Evolutionary conservation across 2,888 invertebrate species (phyloP).

Genomic region (Catonia carolina): DNA sequence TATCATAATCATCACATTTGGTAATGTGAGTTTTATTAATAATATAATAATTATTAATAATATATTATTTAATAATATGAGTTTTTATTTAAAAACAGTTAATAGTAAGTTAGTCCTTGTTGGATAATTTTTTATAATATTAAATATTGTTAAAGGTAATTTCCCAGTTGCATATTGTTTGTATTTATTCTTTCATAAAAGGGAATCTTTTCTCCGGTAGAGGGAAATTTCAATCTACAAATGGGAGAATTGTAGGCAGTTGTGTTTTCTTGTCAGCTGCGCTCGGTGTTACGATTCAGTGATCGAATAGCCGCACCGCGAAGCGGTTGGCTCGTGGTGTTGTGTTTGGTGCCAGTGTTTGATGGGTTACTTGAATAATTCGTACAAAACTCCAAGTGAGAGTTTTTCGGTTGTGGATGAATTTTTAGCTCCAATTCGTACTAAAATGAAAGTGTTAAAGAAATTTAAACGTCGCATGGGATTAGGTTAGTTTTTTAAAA

Average conservation of each 20-base stretch:
- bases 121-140: too few species aligned
- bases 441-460: constrained; percentile 84
- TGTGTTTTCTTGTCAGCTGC: constrained; percentile 10
- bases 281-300: not conserved
- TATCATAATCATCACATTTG: too few species aligned
- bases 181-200: too few species aligned
- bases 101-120: too few species aligned
- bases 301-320: too few species aligned
- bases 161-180: too few species aligned
- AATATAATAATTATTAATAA: too few species aligned
- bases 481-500: constrained; percentile 66
- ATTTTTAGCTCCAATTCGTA: constrained; percentile 20
- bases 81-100: too few species aligned
- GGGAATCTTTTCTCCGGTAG: not conserved
- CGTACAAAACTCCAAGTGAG: not conserved
- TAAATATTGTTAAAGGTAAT: too few species aligned
- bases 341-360: constrained; percentile 4
- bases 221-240: too few species aligned
- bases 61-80: too few species aligned
- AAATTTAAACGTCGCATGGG: constrained; percentile 84
- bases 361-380: constrained; percentile 15
- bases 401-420: constrained; percentile 16
- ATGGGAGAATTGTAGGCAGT: not conserved
- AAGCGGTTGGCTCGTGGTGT: not conserved
- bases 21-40: too few species aligned